Conservation (phyloP, 2,113 vertebrate genomes). For the Egretta garzetta region DNA sequence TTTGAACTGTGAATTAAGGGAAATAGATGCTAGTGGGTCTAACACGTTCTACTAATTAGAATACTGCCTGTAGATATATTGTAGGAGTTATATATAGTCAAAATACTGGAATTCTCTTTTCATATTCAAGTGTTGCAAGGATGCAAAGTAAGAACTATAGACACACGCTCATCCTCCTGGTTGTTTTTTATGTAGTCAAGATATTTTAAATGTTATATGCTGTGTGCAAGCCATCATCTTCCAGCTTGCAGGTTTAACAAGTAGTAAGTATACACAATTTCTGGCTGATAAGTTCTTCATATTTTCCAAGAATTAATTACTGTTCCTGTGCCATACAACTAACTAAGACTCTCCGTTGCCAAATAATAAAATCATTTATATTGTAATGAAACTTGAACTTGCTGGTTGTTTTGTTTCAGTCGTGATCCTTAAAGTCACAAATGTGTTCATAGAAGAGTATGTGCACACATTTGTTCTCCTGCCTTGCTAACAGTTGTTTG, state of each 20-base stretch:
- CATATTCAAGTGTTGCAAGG: neutral
- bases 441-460: neutral
- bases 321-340: neutral
- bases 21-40: neutral
- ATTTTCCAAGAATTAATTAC: neutral
- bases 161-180: neutral
- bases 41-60: neutral
- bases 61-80: neutral
- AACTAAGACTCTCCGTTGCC: neutral
- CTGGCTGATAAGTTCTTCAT: neutral
- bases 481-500: neutral
- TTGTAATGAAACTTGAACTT: slow-evolving; percentile 1
- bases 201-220: neutral
- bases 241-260: neutral
- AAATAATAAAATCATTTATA: neutral
- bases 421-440: neutral
- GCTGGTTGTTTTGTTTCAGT: neutral
- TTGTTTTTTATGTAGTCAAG: neutral
- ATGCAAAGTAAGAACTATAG: neutral
- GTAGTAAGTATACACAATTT: neutral
- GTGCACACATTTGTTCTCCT: neutral
- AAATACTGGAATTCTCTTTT: neutral
- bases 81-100: neutral
- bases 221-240: neutral
- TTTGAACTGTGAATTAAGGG: neutral